Base-by-base conservation (phyloP, 1,140 invertebrate species). In the Cyclargus thomasi region DNA sequence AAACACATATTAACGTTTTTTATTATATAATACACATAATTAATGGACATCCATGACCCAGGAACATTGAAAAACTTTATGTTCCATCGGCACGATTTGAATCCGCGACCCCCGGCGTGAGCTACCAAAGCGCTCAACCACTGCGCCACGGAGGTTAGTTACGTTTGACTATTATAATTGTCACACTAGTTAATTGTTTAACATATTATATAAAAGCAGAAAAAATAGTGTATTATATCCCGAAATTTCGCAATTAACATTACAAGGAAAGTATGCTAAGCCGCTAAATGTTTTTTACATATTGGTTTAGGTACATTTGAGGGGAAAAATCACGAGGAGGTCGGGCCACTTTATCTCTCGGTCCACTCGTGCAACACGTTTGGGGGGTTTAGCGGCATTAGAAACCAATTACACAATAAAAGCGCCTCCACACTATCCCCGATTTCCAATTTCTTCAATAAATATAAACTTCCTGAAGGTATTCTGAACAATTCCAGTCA, bases 331-430 rank as follows among this genome's bases (percentile, higher is more conserved):
- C 39, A 73, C 74, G 74, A 68, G 70, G 64, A 47, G 39, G 39
- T 47, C 39, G 39, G 39, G 39, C 39, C 80, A 78, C 80, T 88
- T 90, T 90, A 90, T 90, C 87, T 87, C 87, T 63, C 76, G 57
- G 80, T 78, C 82, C 83, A 85, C 70, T 79, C 85, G 74, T 73
- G 76, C 80, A 87, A 90, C 87, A 90, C 87, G 87, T 90, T 87
- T 87, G 83, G 79, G 78, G 81, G 85, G 80, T 87, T 90, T 90
- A 88, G 82, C 77, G 79, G 86, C 83, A 90, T 90, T 90, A 90
- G 83, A 87, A 90, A 88, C 82, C 87, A 90, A 90, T 90, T 90
- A 90, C 85, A 83, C 81, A 86, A 85, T 86, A 85, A 88, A 82
- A 82, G 77, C 73, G 74, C 67, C 36, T 20, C 57, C 57, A 59